Percentiles rank a stretch among this genome's conserved stretches.
phyloP scores from a whole-genome alignment of 2,113 vertebrate species.

The Pygoscelis adeliae region DNA sequence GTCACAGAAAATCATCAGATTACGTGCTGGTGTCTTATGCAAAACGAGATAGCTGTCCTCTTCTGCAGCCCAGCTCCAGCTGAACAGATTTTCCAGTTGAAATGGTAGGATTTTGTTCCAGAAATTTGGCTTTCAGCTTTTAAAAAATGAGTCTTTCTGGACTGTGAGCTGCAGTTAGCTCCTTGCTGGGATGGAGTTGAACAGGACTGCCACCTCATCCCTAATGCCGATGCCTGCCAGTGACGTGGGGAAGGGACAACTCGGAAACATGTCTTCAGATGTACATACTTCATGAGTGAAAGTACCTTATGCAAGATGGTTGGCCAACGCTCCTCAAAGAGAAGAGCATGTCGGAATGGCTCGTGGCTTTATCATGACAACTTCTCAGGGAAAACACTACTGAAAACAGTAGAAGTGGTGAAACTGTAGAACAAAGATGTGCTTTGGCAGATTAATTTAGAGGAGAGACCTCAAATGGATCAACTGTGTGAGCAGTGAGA shows the following conservation, averaged over 20 bases:
- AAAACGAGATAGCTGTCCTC: not conserved
- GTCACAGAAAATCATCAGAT: constrained; percentile 51
- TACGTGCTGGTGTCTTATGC: not conserved
- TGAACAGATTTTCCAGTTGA: constrained; percentile 20
- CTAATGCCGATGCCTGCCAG: not conserved
- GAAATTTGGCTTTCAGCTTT: not conserved
- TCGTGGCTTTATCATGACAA: not conserved
- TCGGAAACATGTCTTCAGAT: not conserved
- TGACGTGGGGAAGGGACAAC: not conserved
- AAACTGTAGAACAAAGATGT: not conserved
- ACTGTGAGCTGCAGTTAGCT: not conserved
- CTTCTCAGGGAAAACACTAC: not conserved
- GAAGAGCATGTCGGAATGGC: fast-evolving
- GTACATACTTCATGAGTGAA: not conserved
- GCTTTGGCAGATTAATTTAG: not conserved
- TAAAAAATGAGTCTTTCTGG: not conserved
- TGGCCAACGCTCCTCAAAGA: not conserved
- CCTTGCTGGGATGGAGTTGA: not conserved
- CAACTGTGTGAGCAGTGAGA: not conserved
- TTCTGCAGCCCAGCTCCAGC: not conserved
- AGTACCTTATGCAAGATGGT: not conserved
- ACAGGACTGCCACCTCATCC: not conserved
- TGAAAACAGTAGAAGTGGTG: not conserved
- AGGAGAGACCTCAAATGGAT: not conserved
- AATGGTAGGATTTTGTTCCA: not conserved